Base-by-base conservation (phyloP, 2,888 invertebrate species). In the Tromatobia lineatoria region DNA sequence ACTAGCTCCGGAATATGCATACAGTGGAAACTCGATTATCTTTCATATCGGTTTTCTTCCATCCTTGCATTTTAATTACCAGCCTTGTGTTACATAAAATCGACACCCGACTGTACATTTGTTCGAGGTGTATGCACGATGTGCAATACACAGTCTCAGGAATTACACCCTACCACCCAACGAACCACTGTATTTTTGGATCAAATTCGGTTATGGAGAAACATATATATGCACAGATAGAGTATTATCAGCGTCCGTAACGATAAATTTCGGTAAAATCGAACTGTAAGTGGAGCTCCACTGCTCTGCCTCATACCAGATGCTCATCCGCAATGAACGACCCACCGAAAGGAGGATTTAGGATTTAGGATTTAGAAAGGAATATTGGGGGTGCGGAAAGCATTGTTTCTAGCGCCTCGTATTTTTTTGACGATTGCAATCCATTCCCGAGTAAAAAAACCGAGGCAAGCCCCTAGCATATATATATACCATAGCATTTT, bases 221-320 rank as follows among this genome's bases (percentile, higher is more conserved):
- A 64, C 38, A 20, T 18, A 59, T 15, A 23, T 23, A 29, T 25
- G 15, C 18, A 64, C 15, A 38, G 18, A 3, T 11, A 18, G 18
- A 38, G 38, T 10, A 20, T 38, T 64, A 38, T 64, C 25, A 23
- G 45, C n/a, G 47, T 8, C 23, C 15, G 57, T n/a, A 45, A 59
- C 71, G 57, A 57, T 73, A 73, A 73, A 61, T 61, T 71, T 47
- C 29, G 59, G 13, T 47, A 73, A 61, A 73, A 61, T 61, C 59
- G 59, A 20, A 29, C 50, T 1, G 47, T 47, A 59, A n/a, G 59
- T 34, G 45, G 25, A 57, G 25, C 57, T 18, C 18, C 20, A n/a
- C 47, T 2, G 54, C 54, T 64, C 64, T 38, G 71, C 54, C 71
- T 42, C 71, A 57, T 57, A 45, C 45, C 13, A 42, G 23, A 59